Evolutionary conservation across 2,113 vertebrate genomes (phyloP).

Genomic region (Poecilia latipinna): DNA sequence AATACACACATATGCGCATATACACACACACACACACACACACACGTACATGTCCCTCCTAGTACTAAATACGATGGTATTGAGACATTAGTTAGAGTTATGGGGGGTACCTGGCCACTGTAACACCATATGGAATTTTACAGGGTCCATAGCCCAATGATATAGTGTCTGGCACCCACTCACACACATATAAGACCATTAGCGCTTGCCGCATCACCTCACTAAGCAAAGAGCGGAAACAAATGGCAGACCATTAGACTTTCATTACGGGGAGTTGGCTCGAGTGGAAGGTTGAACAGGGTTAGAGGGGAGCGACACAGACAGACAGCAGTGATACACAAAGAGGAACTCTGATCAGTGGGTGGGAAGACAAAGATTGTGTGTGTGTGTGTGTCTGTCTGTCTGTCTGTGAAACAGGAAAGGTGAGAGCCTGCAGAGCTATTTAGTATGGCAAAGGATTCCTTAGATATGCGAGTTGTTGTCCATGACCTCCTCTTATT

Average conservation of each 20-base stretch:
- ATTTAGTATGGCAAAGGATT: slow-evolving; percentile 36
- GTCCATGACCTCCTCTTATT: slow-evolving; percentile 59
- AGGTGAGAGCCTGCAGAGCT: slow-evolving; percentile 28
- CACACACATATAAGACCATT: slow-evolving; percentile 66
- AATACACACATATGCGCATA: not conserved
- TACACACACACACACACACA: slow-evolving; percentile 27
- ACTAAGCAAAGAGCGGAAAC: slow-evolving; percentile 74
- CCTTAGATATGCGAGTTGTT: slow-evolving; percentile 48
- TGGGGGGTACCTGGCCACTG: slow-evolving; percentile 48
- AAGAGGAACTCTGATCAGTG: slow-evolving; percentile 42
- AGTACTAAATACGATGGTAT: slow-evolving; percentile 54
- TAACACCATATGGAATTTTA: slow-evolving; percentile 41
- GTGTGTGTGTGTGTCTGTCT: not conserved
- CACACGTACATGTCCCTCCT: slow-evolving; percentile 30
- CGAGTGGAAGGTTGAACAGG: slow-evolving; percentile 57
- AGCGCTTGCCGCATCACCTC: slow-evolving; percentile 68
- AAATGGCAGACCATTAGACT: slow-evolving; percentile 77
- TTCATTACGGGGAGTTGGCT: slow-evolving; percentile 71
- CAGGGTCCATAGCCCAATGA: slow-evolving; percentile 47
- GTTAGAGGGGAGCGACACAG: slow-evolving; percentile 24
- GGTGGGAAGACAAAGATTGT: slow-evolving; percentile 14
- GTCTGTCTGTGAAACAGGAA: slow-evolving; percentile 6
- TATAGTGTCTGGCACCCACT: slow-evolving; percentile 32
- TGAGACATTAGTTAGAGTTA: slow-evolving; percentile 65
- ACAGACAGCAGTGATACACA: slow-evolving; percentile 37